phyloP scores from a whole-genome alignment of 2,888 invertebrate species.

The Vanessa cardui region DNA sequence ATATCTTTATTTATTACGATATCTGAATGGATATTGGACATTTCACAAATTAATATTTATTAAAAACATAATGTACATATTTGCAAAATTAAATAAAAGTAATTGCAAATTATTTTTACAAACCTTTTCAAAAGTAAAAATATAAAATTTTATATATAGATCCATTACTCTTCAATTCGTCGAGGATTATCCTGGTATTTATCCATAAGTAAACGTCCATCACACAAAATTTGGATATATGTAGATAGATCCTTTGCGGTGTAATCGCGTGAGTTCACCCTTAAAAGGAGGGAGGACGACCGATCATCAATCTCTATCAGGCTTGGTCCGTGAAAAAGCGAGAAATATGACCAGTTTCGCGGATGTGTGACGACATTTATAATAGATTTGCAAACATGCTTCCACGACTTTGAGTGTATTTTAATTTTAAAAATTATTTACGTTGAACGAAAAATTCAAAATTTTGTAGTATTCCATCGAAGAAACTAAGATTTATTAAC shows the following conservation, averaged over 20 bases:
- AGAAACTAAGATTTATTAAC: too few relatives aligned
- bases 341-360: slow-evolving; percentile 69
- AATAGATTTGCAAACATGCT: slow-evolving; percentile 32
- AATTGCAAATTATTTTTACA: too few relatives aligned
- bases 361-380: slow-evolving; percentile 49
- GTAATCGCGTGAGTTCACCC: slow-evolving; percentile 74
- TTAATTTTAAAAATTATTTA: neutral
- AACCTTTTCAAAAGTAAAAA: neutral
- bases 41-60: too few relatives aligned
- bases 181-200: slow-evolving; percentile 40
- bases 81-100: too few relatives aligned
- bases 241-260: slow-evolving; percentile 73
- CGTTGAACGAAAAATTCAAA: neutral
- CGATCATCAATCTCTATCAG: slow-evolving; percentile 81
- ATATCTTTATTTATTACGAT: neutral
- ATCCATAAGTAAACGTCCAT: slow-evolving; percentile 75
- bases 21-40: neutral
- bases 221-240: slow-evolving; percentile 81
- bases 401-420: neutral
- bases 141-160: neutral
- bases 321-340: slow-evolving; percentile 61
- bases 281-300: slow-evolving; percentile 51
- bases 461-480: neutral
- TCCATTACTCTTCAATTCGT: slow-evolving; percentile 28
- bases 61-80: too few relatives aligned